Base-by-base conservation (phyloP, 2,797 vertebrate genomes). In the Muscicapa striata region DNA sequence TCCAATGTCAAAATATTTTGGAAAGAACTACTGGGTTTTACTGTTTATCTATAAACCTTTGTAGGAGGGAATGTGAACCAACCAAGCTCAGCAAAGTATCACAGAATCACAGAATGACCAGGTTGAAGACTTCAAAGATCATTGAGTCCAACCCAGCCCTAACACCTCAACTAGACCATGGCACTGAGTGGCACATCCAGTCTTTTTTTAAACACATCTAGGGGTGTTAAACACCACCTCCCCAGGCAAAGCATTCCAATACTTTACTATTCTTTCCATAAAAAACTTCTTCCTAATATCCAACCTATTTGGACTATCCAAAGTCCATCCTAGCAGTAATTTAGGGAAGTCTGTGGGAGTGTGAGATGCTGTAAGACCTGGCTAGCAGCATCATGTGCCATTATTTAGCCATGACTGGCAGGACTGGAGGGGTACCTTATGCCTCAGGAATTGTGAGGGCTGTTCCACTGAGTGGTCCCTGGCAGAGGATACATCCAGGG, bases 331-430 rank as follows among this genome's bases (percentile, higher is more conserved):
- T 32, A 49, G 22, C 8, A 40, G n/a, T 51, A 51, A 58, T 66
- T 67, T 48, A 24, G 46, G 41, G 32, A 52, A 27, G 27, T 61
- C 57, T 43, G 23, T 38, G 52, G 61, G 38, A 63, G 34, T 16
- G 10, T 45, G 27, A 15, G 30, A 11, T 68, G 30, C 9, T 29
- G 5, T 32, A 15, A 34, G 62, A 43, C 34, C 7, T 12, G 9
- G 22, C 10, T 10, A 15, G 62, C 41, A 76, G 55, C 34, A 11
- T 49, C 1, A 0, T 2, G 3, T 36, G 24, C 64, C 40, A 0
- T 16, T 16, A 12, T 51, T 79, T 34, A 48, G n/a, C 77, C 18
- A 2, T 4, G n/a, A 11, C 38, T 68, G 63, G 20, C 27, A 43
- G 51, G 66, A 51, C 43, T 29, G 36, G 41, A 58, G 14, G 14